Evolutionary conservation across 2,888 invertebrate genomes (phyloP), one percentile per base, ranked within the genome.

Genomic region (Ophioninae sp.): DNA sequence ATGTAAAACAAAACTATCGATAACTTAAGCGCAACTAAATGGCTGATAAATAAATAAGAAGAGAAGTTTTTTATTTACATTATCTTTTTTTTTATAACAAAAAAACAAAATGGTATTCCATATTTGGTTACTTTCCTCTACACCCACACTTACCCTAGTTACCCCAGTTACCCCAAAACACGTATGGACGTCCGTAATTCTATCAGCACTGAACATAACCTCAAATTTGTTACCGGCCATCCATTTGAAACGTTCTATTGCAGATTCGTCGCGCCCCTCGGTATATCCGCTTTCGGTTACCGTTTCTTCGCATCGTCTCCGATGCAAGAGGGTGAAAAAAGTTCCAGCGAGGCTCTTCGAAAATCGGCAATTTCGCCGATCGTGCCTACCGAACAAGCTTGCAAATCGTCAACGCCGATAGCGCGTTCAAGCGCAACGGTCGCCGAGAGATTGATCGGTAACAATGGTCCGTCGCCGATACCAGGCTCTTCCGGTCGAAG

Each of bases 281-380:
- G 90, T 37, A 81, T 91, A 56, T 88, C 90, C 44, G 91, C 91
- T 20, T 83, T 91, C 59, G 93, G 92, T 44, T 92, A 92, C 88
- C 90, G 92, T 84, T 91, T 91, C 81, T 91, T 92, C 83, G 91
- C 91, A 64, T 91, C 92, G 64, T 90, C 92, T 17, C 89, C 90
- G 41, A 86, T 88, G 5, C 88, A 87, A 68, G 89, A 89, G 58
- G 82, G 86, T 22, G 86, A 86, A 72, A 87, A 84, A 82, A 91
- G 88, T 79, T 86, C 89, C 39, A 83, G 85, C 41, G 88, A 90
- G 75, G 85, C 86, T 69, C 76, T 90, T 17, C 89, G 87, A 59
- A 87, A 89, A 79, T 86, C 89, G 73, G 86, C 90, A 79, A 88
- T 92, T 85, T 92, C 93, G 5, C 92, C 92, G n/a, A 91, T 92